Evolutionary conservation across 2,888 invertebrate species (phyloP), one percentile per base, ranked within the genome.

Genomic region (Yponomeuta sedellus): DNA sequence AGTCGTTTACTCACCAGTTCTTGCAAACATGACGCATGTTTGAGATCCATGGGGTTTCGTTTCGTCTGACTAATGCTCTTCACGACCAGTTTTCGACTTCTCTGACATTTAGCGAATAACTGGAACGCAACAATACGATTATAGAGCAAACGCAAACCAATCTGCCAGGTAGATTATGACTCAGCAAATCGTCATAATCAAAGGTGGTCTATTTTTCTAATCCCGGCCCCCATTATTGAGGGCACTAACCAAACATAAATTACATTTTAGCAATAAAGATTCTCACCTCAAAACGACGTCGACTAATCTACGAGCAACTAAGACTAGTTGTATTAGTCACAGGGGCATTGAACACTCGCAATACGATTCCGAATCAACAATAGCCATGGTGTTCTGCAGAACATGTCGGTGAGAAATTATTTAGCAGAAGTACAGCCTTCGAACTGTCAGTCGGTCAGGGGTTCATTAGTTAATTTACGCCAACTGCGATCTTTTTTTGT

Each of bases 281-380:
- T 52, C 44, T 52, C 44, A 52, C 44, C 44, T 52, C 44, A 52
- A 58, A 58, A 20, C 19, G 22, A 58, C 58, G 58, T 4, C 58
- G 58, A 58, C 58, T 19, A 58, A 22, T 19, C 20, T 58, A 58
- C 44, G 65, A 56, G 58, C 52, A 40, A 22, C 34, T 61, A 39
- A 57, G 39, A 65, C 65, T 67, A 69, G 61, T 61, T 25, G n/a
- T 71, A 71, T 77, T 75, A 78, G 73, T 79, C 79, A 80, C 71
- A 69, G 63, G 19, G 56, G 69, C 71, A 71, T 73, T 81, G 82
- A 84, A 75, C 85, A 52, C 16, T 52, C 44, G 44, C 82, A 85
- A 75, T 34, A 62, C 10, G n/a, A n/a, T n/a, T 12, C 44, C 5
- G 16, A 52, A 52, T 52, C 44, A 52, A 52, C 44, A 52, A 52